Evolutionary conservation across 2,113 vertebrate species (phyloP).

Genomic region (Nycticryphes semicollaris): DNA sequence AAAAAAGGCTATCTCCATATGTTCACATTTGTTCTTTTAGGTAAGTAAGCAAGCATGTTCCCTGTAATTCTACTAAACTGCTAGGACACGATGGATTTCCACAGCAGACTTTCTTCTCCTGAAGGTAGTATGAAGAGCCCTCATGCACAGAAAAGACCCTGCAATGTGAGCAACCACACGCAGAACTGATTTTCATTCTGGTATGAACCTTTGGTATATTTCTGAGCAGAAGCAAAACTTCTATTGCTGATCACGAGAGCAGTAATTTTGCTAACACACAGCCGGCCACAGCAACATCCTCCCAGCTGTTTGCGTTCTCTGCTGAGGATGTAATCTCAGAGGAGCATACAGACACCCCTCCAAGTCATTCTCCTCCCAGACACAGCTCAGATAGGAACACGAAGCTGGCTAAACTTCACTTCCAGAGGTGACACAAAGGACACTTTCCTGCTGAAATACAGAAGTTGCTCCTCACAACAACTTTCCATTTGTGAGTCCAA

Average conservation of each 20-base stretch:
- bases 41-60: conserved; percentile 44
- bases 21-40: conserved; percentile 47
- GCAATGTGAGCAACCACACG: background rate
- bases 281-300: background rate
- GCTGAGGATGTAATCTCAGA: background rate
- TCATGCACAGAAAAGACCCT: background rate
- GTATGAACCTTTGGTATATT: background rate
- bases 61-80: conserved; percentile 44
- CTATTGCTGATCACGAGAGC: conserved; percentile 9
- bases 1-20: conserved; percentile 23
- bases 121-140: background rate
- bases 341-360: background rate
- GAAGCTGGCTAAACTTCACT: background rate
- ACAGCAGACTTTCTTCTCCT: background rate
- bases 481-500: background rate
- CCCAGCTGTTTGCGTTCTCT: background rate
- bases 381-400: background rate
- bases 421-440: background rate
- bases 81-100: conserved; percentile 12
- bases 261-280: conserved; percentile 2
- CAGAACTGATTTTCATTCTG: conserved; percentile 1
- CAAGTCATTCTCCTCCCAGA: background rate
- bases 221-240: conserved; percentile 35
- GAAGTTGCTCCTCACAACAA: background rate
- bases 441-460: background rate